A percentile compares a stretch with the other conserved stretches of the same genome.
Conservation (phyloP, 1,140 invertebrate genomes). For the Saxidomus purpurata region DNA sequence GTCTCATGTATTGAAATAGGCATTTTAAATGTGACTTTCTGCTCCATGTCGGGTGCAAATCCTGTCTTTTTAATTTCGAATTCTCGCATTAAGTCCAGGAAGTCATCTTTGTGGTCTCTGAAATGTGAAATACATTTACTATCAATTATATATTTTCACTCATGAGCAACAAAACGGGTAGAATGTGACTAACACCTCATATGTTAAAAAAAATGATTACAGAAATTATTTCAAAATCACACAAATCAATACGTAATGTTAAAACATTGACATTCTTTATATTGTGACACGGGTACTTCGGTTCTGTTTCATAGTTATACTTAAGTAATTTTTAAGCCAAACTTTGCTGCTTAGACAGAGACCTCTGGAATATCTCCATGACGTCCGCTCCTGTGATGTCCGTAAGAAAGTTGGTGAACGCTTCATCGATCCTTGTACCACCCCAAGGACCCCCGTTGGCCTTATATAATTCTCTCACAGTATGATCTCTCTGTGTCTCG, state of each 20-base stretch:
- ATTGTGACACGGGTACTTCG: too few species aligned
- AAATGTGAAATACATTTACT: not conserved
- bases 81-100: slow-evolving; percentile 65
- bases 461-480: slow-evolving; percentile 68
- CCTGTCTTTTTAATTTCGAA: slow-evolving; percentile 72
- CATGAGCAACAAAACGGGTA: too few species aligned
- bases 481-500: slow-evolving; percentile 44
- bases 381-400: slow-evolving; percentile 54
- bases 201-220: too few species aligned
- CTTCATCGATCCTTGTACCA: slow-evolving; percentile 60
- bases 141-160: too few species aligned
- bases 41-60: slow-evolving; percentile 52
- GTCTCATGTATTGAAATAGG: slow-evolving; percentile 40
- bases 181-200: too few species aligned
- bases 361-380: slow-evolving; percentile 53
- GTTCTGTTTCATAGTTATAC: too few species aligned
- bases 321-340: too few species aligned
- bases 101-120: slow-evolving; percentile 55
- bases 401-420: slow-evolving; percentile 58
- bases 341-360: too few species aligned
- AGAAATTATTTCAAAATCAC: too few species aligned
- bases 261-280: too few species aligned
- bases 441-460: slow-evolving; percentile 74
- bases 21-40: slow-evolving; percentile 53
- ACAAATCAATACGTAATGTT: too few species aligned